Conservation (phyloP, 2,888 invertebrate genomes). For the Calameuta filiformis region DNA sequence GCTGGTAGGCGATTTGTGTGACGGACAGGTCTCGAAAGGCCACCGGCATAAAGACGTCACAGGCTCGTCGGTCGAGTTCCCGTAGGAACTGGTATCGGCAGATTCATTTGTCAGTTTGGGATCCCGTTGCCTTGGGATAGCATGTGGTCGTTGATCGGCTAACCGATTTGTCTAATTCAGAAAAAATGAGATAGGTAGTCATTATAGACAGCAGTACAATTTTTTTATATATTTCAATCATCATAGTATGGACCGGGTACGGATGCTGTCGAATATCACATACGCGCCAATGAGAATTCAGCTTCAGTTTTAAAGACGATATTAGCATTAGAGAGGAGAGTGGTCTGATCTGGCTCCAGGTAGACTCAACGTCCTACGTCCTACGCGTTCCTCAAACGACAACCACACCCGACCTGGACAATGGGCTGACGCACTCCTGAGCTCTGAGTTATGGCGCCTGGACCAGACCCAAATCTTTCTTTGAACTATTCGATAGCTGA, state of each 20-base stretch:
- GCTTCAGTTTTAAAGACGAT: slow-evolving; percentile 41
- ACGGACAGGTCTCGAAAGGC: slow-evolving; percentile 47
- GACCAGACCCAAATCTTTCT: background rate
- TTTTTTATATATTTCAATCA: background rate
- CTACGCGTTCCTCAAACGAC: slow-evolving; percentile 59
- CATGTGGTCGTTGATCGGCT: background rate
- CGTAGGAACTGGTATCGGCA: slow-evolving; percentile 50
- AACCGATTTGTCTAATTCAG: background rate
- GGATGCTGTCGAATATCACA: background rate
- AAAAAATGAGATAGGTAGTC: background rate
- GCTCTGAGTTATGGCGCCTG: background rate
- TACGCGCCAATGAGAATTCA: background rate
- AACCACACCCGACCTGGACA: slow-evolving; percentile 52
- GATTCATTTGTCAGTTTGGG: slow-evolving; percentile 56
- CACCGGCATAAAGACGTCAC: slow-evolving; percentile 58
- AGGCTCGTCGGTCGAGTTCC: slow-evolving; percentile 27
- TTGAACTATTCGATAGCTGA: background rate
- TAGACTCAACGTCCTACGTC: slow-evolving; percentile 45
- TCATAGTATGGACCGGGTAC: background rate
- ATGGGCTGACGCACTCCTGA: slow-evolving; percentile 53
- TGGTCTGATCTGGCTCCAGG: slow-evolving; percentile 37
- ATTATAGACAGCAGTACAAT: background rate
- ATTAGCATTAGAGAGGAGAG: slow-evolving; percentile 47
- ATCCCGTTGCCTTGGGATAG: background rate
- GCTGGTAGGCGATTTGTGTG: slow-evolving; percentile 59